Evolutionary conservation across 1,140 invertebrate genomes (phyloP).

Genomic region (Eufriesea mexicana): DNA sequence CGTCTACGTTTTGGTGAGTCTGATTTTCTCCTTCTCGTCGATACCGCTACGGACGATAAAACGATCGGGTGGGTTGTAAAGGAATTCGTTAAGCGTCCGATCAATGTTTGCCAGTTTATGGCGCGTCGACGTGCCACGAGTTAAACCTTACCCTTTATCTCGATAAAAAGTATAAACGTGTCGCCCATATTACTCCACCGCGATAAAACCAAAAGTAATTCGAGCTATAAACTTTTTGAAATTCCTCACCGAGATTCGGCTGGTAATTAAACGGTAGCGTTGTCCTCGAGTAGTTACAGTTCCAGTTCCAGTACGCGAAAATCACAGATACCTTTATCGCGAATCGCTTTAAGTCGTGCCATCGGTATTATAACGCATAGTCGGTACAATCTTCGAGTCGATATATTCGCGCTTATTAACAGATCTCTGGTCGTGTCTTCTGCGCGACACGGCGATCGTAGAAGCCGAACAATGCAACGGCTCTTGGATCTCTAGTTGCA

Average conservation of each 20-base stretch:
- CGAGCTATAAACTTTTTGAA: background rate
- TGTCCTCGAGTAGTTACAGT: background rate
- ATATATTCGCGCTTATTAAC: background rate
- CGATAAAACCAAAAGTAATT: slow-evolving; percentile 13
- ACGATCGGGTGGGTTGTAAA: background rate
- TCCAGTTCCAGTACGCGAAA: background rate
- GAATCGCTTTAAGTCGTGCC: too few species aligned
- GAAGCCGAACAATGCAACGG: too few species aligned
- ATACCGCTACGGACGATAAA: background rate
- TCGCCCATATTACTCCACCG: background rate
- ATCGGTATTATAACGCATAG: too few species aligned
- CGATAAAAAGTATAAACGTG: background rate
- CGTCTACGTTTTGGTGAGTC: slow-evolving; percentile 90
- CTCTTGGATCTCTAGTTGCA: too few species aligned
- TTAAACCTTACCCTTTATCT: slow-evolving; percentile 1
- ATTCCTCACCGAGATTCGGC: too few species aligned
- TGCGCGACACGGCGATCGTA: too few species aligned
- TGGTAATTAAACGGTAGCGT: too few species aligned
- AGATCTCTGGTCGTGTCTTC: too few species aligned
- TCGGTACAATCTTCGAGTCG: too few species aligned
- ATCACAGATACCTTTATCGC: background rate
- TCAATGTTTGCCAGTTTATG: background rate
- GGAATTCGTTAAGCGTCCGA: background rate
- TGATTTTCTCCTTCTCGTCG: background rate
- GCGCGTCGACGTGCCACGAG: background rate